Evolutionary conservation across 1,140 invertebrate genomes (phyloP).

Genomic region (Halesus radiatus): DNA sequence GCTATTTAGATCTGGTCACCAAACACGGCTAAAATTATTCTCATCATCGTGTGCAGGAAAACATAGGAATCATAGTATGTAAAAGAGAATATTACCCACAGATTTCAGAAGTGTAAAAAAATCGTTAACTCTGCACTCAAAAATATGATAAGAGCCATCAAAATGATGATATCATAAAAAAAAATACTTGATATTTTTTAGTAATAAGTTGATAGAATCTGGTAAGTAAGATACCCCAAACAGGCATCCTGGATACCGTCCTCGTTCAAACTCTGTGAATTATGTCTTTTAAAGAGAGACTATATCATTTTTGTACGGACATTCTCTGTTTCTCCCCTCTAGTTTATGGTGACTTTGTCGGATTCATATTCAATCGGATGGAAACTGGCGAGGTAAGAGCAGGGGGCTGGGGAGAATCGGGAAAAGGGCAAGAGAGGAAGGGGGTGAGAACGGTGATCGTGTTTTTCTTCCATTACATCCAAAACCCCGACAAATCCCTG

Average conservation of each 20-base stretch:
- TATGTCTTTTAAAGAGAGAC: not conserved
- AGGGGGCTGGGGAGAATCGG: not conserved
- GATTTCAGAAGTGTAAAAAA: too few relatives aligned
- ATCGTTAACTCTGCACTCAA: too few relatives aligned
- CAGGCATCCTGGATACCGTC: not conserved
- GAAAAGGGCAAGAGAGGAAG: not conserved
- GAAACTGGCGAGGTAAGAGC: not conserved
- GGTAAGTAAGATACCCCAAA: too few relatives aligned
- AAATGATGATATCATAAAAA: too few relatives aligned
- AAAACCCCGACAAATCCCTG: not conserved
- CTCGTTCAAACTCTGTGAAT: not conserved
- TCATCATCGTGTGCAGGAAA: too few relatives aligned
- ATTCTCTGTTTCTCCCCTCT: not conserved
- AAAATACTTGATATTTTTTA: too few relatives aligned
- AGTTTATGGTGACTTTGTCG: slow-evolving; percentile 19
- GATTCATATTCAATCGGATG: slow-evolving; percentile 27
- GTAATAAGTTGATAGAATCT: too few relatives aligned
- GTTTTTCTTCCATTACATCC: slow-evolving; percentile 31
- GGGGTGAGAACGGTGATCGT: not conserved
- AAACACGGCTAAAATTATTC: too few relatives aligned
- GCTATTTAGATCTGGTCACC: too few relatives aligned
- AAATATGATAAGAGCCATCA: too few relatives aligned
- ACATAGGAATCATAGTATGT: too few relatives aligned
- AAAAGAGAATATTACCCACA: too few relatives aligned
- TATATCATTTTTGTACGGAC: slow-evolving; percentile 17